Evolutionary conservation across 2,888 invertebrate genomes (phyloP), one percentile per base, ranked within the genome.

Genomic region (Hirtodrosophila confusa): DNA sequence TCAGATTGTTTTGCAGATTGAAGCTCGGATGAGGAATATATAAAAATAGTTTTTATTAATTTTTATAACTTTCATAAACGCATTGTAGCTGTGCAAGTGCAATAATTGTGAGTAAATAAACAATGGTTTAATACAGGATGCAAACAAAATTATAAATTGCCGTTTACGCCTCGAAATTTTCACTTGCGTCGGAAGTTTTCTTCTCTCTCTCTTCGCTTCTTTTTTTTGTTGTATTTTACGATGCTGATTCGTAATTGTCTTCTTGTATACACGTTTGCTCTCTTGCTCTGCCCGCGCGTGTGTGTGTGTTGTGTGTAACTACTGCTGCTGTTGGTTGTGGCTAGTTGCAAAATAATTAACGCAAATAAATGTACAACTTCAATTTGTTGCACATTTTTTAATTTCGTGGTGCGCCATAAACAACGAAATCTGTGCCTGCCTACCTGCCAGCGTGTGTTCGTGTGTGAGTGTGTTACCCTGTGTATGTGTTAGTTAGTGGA

Each of bases 171-270:
- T 75, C 54, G 47, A 77, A 68, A 75, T 73, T 75, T 75, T 75
- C 75, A 75, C 74, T 75, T 75, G 75, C 74, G 73, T 75, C 75
- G 78, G 75, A 75, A 77, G 66, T 73, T 78, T 75, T 75, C 64
- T 62, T 55, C 50, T 48, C 54, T 48, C 54, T 63, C 73, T 67
- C 54, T 49, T 63, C 61, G 57, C 67, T 69, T 68, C 49, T 44
- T 61, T 76, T 54, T 78, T 80, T 84, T 83, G 58, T 78, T 80
- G 77, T 80, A 77, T 77, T 71, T 82, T 69, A 84, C 87, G 80
- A 86, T 82, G 80, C 80, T 80, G 86, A 79, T 83, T 82, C 88
- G 82, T 87, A 85, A 80, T 80, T 80, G 80, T 80, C 86, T 75
- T 75, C 69, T 82, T 87, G 87, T 87, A 70, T 82, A 87, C 86